Percentiles rank a stretch among this genome's conserved stretches.
phyloP scores from a whole-genome alignment of 1,140 invertebrate genomes.

The Caerostris extrusa region DNA sequence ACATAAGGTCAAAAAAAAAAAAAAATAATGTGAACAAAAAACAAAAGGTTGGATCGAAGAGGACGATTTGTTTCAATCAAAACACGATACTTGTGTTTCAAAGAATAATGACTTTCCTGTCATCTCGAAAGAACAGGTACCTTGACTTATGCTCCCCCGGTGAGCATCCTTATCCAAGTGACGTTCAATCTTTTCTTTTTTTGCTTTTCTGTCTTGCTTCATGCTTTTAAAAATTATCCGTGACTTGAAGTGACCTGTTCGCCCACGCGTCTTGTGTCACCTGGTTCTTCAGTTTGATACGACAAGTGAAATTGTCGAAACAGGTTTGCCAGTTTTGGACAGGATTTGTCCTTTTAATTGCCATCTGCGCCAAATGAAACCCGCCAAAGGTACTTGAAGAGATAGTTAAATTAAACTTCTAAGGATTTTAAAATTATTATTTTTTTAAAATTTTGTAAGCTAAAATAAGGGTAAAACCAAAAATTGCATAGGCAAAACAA shows the following conservation, averaged over 20 bases:
- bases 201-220: background rate
- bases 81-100: conserved; percentile 46
- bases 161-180: conserved; percentile 66
- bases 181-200: background rate
- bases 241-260: conserved; percentile 71
- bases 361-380: background rate
- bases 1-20: background rate
- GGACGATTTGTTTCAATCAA: conserved; percentile 71
- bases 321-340: conserved; percentile 45
- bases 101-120: conserved; percentile 72
- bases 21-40: background rate
- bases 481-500: no score
- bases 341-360: background rate
- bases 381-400: background rate
- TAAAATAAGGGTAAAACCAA: no score
- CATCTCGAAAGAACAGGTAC: conserved; percentile 53
- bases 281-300: conserved; percentile 42
- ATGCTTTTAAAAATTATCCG: conserved; percentile 41
- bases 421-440: no score
- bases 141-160: conserved; percentile 68
- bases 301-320: conserved; percentile 53
- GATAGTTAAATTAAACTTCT: background rate
- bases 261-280: conserved; percentile 70
- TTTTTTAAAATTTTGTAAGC: no score
- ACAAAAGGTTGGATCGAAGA: conserved; percentile 7